Percentiles rank a stretch among this genome's conserved stretches.
phyloP scores from a whole-genome alignment of 1,140 invertebrate genomes.

The Helicoverpa armigera region DNA sequence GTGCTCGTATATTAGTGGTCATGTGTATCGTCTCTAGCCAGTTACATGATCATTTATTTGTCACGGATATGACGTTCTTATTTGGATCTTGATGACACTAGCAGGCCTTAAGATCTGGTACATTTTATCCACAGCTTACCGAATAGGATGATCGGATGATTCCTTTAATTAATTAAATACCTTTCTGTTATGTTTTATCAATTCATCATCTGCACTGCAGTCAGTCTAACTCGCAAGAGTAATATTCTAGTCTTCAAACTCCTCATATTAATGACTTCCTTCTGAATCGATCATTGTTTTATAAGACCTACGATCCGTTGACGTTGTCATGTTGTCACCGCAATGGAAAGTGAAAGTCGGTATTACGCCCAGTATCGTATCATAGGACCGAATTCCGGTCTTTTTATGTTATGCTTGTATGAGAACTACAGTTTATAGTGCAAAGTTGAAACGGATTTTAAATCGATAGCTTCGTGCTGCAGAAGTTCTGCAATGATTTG shows the following conservation, averaged over 20 bases:
- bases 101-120: too few species aligned
- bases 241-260: not conserved
- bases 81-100: too few species aligned
- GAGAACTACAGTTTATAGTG: not conserved
- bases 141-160: too few species aligned
- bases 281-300: constrained; percentile 28
- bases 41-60: too few species aligned
- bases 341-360: constrained; percentile 35
- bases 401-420: constrained; percentile 1
- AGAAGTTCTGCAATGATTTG: too few species aligned
- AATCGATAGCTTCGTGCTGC: not conserved
- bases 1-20: not conserved
- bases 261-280: constrained; percentile 9
- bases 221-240: too few species aligned
- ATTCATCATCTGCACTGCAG: too few species aligned
- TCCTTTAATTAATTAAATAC: too few species aligned
- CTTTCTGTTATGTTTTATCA: too few species aligned
- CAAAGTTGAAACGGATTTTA: not conserved
- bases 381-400: constrained; percentile 26
- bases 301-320: constrained; percentile 14
- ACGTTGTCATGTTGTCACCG: constrained; percentile 29
- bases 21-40: too few species aligned
- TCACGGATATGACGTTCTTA: too few species aligned
- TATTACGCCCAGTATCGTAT: constrained; percentile 17
- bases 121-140: too few species aligned